A percentile compares a stretch with the other conserved stretches of the same genome.
Evolutionary conservation across 2,797 vertebrate species (phyloP).

Genomic region (Enteromius trimaculatus): DNA sequence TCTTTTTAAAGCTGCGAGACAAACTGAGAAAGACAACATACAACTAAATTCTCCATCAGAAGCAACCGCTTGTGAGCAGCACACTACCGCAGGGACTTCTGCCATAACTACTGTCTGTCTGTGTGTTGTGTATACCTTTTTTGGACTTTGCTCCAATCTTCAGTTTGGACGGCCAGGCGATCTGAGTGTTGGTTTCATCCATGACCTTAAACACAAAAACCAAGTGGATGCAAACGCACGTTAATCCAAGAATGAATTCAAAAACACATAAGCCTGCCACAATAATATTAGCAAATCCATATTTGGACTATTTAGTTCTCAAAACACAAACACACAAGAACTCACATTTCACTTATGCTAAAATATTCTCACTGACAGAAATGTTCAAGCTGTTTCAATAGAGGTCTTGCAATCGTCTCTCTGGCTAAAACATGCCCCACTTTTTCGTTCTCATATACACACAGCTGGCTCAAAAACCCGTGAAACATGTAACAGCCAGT

Average conservation of each 20-base stretch:
- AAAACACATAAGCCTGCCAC: conserved; percentile 25
- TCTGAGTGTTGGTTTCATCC: conserved; percentile 84
- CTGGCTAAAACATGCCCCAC: conserved; percentile 21
- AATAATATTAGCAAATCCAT: conserved; percentile 1
- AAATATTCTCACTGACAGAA: conserved; percentile 24
- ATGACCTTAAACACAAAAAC: conserved; percentile 77
- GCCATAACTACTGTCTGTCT: neutral
- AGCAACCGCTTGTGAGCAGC: neutral
- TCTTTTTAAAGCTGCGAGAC: neutral
- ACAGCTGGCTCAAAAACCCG: conserved; percentile 58
- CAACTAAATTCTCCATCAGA: neutral
- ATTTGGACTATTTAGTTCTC: neutral
- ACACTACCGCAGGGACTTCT: neutral
- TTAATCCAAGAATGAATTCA: neutral
- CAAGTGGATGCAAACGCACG: neutral
- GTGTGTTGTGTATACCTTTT: conserved; percentile 74
- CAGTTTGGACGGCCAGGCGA: conserved; percentile 84
- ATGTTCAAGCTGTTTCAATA: conserved; percentile 23
- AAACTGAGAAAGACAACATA: neutral
- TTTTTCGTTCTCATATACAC: conserved; percentile 21
- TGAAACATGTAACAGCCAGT: conserved; percentile 65
- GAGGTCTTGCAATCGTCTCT: conserved; percentile 13
- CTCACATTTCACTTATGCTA: neutral
- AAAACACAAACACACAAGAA: conserved; percentile 17
- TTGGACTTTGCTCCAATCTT: conserved; percentile 86